Percentiles rank a stretch among this genome's conserved stretches.
phyloP scores from a whole-genome alignment of 2,888 invertebrate genomes.

The Camponotus fellah region DNA sequence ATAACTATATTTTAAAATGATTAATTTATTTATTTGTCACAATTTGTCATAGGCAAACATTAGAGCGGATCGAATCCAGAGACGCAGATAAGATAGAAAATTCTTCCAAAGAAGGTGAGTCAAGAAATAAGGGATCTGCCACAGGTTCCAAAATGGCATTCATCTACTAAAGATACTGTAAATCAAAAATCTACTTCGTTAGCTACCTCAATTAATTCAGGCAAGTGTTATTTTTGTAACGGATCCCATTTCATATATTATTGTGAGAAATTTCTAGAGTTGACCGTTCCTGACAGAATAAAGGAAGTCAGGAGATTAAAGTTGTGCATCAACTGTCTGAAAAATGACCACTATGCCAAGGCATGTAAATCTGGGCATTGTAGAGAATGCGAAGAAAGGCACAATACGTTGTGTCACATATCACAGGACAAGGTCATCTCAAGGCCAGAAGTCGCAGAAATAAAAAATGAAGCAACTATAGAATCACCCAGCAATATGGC shows the following conservation, averaged over 20 bases:
- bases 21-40: too few relatives aligned
- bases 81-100: neutral
- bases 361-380: neutral
- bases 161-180: neutral
- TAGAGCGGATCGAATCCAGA: neutral
- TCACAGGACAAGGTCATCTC: neutral
- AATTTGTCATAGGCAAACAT: neutral
- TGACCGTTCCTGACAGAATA: neutral
- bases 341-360: neutral
- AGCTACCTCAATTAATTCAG: neutral
- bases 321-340: neutral
- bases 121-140: neutral
- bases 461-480: too few relatives aligned
- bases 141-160: neutral
- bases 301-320: neutral
- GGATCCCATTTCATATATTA: neutral
- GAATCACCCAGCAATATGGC: neutral
- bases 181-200: neutral
- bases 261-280: neutral
- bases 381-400: neutral
- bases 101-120: neutral
- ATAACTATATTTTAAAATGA: too few relatives aligned
- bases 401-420: neutral
- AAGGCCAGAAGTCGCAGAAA: neutral
- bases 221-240: neutral